A percentile compares a stretch with the other conserved stretches of the same genome.
These are phyloP conservation scores for Toxostoma redivivum DNA, from an alignment of 2,113 vertebrate species.

Conservation along the genomic window DNA sequence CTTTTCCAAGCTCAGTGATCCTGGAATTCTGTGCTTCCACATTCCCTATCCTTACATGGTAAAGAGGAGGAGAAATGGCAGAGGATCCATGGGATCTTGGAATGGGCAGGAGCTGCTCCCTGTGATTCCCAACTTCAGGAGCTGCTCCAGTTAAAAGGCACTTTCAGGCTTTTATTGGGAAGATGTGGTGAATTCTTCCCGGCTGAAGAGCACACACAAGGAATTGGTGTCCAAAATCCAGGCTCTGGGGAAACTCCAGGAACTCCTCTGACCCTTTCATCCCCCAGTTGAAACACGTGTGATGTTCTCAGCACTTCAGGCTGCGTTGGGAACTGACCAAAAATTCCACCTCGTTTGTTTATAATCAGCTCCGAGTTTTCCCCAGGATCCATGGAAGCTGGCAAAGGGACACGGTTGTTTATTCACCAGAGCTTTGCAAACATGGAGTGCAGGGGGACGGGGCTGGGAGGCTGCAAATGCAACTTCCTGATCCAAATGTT, in stretches of 20 bases:
- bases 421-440: not conserved
- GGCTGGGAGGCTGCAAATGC: not conserved
- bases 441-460: not conserved
- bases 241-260: not conserved
- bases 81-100: not conserved
- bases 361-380: not conserved
- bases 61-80: not conserved
- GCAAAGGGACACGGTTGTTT: not conserved
- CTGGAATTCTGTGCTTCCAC: not conserved
- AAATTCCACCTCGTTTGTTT: not conserved
- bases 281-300: not conserved
- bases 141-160: not conserved
- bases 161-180: not conserved
- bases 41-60: not conserved
- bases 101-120: not conserved
- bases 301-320: not conserved
- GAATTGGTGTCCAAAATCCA: not conserved
- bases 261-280: not conserved
- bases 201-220: not conserved
- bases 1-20: not conserved
- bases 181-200: not conserved
- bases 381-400: not conserved
- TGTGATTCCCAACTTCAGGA: not conserved
- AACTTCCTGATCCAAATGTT: conserved; percentile 36
- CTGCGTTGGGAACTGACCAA: not conserved